Evolutionary conservation across 2,113 vertebrate genomes (phyloP).

Genomic region (Aegithalos caudatus): DNA sequence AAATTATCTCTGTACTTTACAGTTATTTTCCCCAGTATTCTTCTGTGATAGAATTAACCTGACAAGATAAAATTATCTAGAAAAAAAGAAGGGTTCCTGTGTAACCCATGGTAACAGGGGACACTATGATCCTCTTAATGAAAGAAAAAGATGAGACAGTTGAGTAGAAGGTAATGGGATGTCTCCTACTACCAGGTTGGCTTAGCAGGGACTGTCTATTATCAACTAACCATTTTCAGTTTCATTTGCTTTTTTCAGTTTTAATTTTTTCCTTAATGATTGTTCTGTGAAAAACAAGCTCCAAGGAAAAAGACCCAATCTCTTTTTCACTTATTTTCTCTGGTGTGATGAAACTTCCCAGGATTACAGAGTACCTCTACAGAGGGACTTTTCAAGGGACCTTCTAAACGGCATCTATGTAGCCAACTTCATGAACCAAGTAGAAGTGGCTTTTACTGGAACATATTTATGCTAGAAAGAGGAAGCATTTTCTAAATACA

Average conservation of each 20-base stretch:
- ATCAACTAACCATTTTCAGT: not conserved
- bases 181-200: not conserved
- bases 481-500: not conserved
- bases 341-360: not conserved
- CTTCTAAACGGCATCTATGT: rapidly evolving
- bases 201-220: not conserved
- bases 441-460: not conserved
- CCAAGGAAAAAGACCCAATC: not conserved
- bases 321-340: not conserved
- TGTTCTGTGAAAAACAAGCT: not conserved
- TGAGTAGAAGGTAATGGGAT: not conserved
- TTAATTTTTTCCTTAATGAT: not conserved
- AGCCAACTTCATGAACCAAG: not conserved
- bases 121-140: not conserved
- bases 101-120: not conserved
- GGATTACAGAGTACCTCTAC: not conserved
- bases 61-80: not conserved
- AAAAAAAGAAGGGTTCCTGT: not conserved
- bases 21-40: not conserved
- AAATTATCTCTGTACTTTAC: not conserved
- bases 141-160: not conserved
- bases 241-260: not conserved
- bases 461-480: not conserved
- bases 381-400: not conserved
- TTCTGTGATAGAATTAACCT: not conserved